Percentiles rank a stretch among this genome's conserved stretches.
phyloP scores from a whole-genome alignment of 2,888 invertebrate species.

The Polylopha cassiicola region DNA sequence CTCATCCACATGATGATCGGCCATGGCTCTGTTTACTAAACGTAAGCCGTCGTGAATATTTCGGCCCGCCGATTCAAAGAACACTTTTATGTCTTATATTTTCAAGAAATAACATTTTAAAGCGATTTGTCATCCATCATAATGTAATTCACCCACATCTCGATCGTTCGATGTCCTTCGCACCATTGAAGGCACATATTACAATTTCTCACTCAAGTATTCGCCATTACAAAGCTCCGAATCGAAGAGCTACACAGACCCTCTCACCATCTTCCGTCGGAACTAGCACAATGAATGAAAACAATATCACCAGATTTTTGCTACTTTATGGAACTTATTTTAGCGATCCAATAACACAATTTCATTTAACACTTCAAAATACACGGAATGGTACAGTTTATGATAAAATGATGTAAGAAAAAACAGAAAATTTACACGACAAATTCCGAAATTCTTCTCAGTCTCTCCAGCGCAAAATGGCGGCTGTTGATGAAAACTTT shows the following conservation, averaged over 20 bases:
- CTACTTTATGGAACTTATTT: constrained; percentile 69
- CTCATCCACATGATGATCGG: constrained; percentile 96
- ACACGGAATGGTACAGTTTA: constrained; percentile 77
- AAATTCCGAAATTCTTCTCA: constrained; percentile 86
- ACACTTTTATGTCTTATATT: constrained; percentile 74
- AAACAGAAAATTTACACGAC: constrained; percentile 82
- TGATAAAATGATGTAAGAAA: constrained; percentile 77
- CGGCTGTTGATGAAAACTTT: constrained; percentile 97
- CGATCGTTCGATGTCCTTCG: constrained; percentile 82
- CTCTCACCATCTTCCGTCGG: constrained; percentile 86
- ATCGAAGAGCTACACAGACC: constrained; percentile 82
- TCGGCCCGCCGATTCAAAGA: constrained; percentile 78
- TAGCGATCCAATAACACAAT: constrained; percentile 64
- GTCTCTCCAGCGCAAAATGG: constrained; percentile 93
- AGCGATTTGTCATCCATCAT: constrained; percentile 74
- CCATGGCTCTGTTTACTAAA: constrained; percentile 89
- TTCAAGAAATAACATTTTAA: constrained; percentile 75
- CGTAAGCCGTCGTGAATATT: constrained; percentile 80
- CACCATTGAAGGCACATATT: constrained; percentile 88
- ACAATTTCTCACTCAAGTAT: constrained; percentile 83
- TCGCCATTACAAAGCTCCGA: constrained; percentile 87
- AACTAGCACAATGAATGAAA: constrained; percentile 85
- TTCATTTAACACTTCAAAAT: constrained; percentile 78
- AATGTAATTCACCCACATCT: constrained; percentile 80
- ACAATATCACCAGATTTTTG: constrained; percentile 79